These are phyloP conservation scores for Engystomops pustulosus DNA, from an alignment of 2,113 vertebrate species.

Conservation along the genomic window DNA sequence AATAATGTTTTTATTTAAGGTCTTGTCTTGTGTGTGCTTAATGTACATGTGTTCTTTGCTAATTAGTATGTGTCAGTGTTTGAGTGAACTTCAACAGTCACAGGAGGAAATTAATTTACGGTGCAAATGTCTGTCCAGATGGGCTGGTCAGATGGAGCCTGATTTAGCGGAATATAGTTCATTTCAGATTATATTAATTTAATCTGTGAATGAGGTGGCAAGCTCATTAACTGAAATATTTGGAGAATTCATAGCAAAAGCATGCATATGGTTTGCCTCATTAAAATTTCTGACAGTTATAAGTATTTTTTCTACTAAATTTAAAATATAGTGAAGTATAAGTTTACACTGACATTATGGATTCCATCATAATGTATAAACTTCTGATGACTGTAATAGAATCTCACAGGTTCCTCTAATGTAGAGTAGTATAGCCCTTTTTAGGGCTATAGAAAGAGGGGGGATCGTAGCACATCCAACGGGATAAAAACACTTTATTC, in stretches of 20 bases:
- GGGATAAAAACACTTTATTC: too few species aligned
- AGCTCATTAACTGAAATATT: background rate
- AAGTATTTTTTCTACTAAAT: too few species aligned
- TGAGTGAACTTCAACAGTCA: background rate
- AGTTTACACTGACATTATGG: too few species aligned
- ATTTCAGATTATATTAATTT: conserved; percentile 16
- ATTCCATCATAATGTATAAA: too few species aligned
- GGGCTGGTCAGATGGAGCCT: conserved; percentile 16
- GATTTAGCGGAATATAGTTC: conserved; percentile 1
- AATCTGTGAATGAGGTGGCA: conserved; percentile 10
- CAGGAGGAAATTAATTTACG: conserved; percentile 16
- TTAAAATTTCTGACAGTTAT: too few species aligned
- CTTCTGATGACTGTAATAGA: too few species aligned
- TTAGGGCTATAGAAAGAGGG: too few species aligned
- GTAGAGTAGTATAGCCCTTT: too few species aligned
- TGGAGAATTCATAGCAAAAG: background rate
- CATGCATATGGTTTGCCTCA: background rate
- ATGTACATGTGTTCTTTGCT: background rate
- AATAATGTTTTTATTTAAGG: too few species aligned
- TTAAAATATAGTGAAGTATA: too few species aligned
- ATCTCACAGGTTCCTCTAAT: too few species aligned
- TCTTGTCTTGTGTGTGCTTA: background rate
- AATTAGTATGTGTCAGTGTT: conserved; percentile 1
- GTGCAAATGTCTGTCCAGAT: conserved; percentile 9
- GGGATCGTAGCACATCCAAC: too few species aligned